Evolutionary conservation across 2,888 invertebrate species (phyloP), one percentile per base, ranked within the genome.

Genomic region (Euspilapteryx auroguttella): DNA sequence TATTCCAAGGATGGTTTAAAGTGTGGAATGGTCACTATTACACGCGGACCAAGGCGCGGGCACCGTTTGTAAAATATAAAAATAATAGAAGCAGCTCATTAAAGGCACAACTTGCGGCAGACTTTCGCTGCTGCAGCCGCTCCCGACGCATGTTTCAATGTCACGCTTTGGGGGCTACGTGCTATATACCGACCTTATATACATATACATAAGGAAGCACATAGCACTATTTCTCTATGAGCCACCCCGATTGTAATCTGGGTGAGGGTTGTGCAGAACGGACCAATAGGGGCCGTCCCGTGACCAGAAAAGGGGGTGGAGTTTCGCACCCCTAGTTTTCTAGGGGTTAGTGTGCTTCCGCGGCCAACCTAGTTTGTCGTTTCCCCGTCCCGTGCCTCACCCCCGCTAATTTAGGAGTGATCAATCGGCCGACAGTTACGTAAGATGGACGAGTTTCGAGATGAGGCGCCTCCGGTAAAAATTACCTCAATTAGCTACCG

Each of bases 241-340:
- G 56, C 73, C 73, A 73, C 71, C 63, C 65, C 66, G 75, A 75
- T 75, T 71, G 73, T 75, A 66, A 75, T 75, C 75, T 64, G 63
- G 55, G 64, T 50, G 65, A 63, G 73, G 73, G 71, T 71, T 55
- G 69, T 49, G 49, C 46, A 56, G 55, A 45, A 49, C 71, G 63
- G 71, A 71, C 75, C 75, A 75, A 75, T 75, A 65, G 58, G 66
- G 55, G 63, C 62, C 66, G 64, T 61, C 66, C 54, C 63, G 62
- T 73, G 73, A 69, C 73, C 75, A 75, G 73, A 71, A 75, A 75
- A 71, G 71, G 49, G 73, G 75, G 75, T 55, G 75, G 75, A 71
- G 75, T 71, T 71, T 75, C 69, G 69, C 73, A 73, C 75, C 75
- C 75, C 75, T 71, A 73, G 75, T 73, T 75, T 75, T 75, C 75